A percentile compares a stretch with the other conserved stretches of the same genome.
Evolutionary conservation across 2,113 vertebrate genomes (phyloP).

Genomic region (Passer montanus): DNA sequence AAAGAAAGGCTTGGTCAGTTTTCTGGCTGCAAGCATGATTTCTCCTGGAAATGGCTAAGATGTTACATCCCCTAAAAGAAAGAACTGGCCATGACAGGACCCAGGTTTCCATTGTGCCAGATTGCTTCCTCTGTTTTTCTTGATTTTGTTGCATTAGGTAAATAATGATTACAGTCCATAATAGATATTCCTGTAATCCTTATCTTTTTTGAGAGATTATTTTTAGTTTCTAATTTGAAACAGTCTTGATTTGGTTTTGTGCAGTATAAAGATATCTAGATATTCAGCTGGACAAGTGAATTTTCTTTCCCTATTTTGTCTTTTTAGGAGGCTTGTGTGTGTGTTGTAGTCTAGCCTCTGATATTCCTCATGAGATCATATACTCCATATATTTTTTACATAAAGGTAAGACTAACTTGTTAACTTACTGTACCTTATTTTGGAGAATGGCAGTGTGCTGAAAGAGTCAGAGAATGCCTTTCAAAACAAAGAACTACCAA

Average conservation of each 20-base stretch:
- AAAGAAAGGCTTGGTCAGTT: background rate
- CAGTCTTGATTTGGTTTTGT: background rate
- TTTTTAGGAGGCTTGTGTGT: slow-evolving; percentile 87
- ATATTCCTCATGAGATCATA: slow-evolving; percentile 69
- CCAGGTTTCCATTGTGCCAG: background rate
- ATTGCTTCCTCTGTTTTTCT: background rate
- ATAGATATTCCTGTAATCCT: background rate
- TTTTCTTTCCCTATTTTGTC: background rate
- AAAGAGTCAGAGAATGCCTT: background rate
- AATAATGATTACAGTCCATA: background rate
- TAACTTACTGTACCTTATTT: background rate
- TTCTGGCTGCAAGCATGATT: background rate
- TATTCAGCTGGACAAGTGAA: background rate
- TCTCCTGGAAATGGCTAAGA: background rate
- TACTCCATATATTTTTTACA: slow-evolving; percentile 88
- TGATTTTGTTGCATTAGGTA: background rate
- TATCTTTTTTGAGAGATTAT: background rate
- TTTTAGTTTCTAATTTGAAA: background rate
- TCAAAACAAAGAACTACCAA: background rate
- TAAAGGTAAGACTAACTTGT: slow-evolving; percentile 77
- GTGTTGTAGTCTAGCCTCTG: slow-evolving; percentile 79
- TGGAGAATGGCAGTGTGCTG: background rate
- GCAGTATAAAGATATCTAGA: background rate
- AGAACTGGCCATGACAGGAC: background rate
- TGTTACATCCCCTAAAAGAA: background rate